A percentile compares a stretch with the other conserved stretches of the same genome.
These are phyloP conservation scores for Geopemphigus sp. DNA, from an alignment of 1,140 invertebrate genomes.

Conservation along the genomic window DNA sequence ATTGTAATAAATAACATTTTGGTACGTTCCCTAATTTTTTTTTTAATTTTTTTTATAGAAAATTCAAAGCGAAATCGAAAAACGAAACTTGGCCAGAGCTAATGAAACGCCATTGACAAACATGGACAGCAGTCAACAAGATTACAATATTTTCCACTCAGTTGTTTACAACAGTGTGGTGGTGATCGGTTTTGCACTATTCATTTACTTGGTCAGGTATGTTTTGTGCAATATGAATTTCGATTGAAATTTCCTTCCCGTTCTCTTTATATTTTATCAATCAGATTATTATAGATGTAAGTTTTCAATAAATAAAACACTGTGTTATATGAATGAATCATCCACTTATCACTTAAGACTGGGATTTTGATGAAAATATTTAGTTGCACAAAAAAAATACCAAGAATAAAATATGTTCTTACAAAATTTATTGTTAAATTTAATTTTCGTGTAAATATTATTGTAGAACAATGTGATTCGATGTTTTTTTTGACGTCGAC, in stretches of 20 bases:
- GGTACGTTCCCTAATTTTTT: neutral
- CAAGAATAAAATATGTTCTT: no score
- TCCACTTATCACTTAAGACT: no score
- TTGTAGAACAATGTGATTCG: no score
- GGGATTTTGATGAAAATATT: no score
- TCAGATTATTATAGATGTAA: constrained; percentile 17
- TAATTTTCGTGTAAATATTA: no score
- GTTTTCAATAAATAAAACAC: constrained; percentile 4
- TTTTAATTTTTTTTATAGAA: neutral
- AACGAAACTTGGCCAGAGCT: constrained; percentile 37
- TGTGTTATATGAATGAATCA: neutral
- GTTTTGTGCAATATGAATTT: constrained; percentile 39
- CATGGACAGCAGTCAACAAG: constrained; percentile 55
- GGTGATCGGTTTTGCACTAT: constrained; percentile 26
- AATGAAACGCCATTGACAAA: constrained; percentile 50
- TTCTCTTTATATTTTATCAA: constrained; percentile 9
- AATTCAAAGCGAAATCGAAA: constrained; percentile 32
- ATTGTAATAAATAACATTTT: neutral
- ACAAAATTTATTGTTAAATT: no score
- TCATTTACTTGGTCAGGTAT: constrained; percentile 37
- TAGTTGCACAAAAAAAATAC: no score
- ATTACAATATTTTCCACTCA: constrained; percentile 25
- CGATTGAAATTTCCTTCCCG: constrained; percentile 35
- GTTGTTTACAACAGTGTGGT: constrained; percentile 34
- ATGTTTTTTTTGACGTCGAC: no score